Conservation (phyloP, 2,113 vertebrate species). For the Hippolais icterina region DNA sequence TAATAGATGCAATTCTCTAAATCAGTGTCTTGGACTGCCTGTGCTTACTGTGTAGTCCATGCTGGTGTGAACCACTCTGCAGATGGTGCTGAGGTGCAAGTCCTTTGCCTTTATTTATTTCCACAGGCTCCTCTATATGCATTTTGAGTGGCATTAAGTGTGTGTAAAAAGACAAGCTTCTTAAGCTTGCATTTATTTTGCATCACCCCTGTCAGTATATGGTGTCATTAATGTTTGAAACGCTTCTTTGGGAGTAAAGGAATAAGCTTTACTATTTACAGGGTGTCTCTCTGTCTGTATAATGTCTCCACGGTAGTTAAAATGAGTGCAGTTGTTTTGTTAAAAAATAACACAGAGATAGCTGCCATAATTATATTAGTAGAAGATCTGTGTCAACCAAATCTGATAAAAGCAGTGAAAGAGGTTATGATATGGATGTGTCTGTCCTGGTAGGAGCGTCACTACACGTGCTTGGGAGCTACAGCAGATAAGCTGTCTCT, state of each 20-base stretch:
- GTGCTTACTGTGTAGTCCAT: neutral
- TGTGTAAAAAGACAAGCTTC: neutral
- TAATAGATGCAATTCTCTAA: neutral
- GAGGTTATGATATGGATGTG: neutral
- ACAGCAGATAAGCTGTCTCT: constrained; percentile 12
- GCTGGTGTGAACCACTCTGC: neutral
- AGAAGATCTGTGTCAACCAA: neutral
- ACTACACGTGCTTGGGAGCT: neutral
- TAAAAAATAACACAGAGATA: neutral
- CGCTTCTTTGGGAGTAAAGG: neutral
- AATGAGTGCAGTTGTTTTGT: neutral
- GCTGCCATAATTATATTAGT: neutral
- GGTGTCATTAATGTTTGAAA: neutral
- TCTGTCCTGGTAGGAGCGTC: neutral
- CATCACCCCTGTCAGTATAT: neutral
- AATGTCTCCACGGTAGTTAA: neutral
- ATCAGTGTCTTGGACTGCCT: neutral
- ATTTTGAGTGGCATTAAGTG: neutral
- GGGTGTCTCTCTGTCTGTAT: neutral
- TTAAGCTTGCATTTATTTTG: neutral
- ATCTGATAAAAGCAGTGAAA: constrained; percentile 24
- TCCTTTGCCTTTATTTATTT: neutral
- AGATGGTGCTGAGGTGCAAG: neutral
- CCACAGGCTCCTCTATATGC: neutral
- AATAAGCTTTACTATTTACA: neutral